Conservation (phyloP, 2,113 vertebrate species). For the Albula goreensis region DNA sequence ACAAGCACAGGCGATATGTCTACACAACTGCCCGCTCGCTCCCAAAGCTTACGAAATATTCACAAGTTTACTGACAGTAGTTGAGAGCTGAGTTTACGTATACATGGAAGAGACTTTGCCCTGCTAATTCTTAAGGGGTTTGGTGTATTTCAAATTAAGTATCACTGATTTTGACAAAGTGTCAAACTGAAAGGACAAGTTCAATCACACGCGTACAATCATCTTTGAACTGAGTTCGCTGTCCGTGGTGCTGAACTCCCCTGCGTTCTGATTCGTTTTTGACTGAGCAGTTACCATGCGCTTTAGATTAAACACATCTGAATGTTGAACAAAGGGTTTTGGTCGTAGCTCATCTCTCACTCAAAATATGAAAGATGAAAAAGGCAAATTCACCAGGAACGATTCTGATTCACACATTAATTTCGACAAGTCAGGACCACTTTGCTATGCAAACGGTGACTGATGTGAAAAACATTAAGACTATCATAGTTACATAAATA, state of each 20-base stretch:
- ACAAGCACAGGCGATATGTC: too few relatives aligned
- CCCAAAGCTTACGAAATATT: not conserved
- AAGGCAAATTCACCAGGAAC: too few relatives aligned
- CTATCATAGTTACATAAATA: not conserved
- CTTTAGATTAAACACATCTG: too few relatives aligned
- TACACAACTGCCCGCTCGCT: not conserved
- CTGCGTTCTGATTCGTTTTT: not conserved
- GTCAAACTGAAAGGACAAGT: not conserved
- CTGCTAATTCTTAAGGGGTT: not conserved
- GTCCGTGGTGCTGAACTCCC: slow-evolving; percentile 3
- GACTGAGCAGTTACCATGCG: not conserved
- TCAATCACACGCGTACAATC: not conserved
- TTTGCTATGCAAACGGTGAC: not conserved
- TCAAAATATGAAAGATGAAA: too few relatives aligned
- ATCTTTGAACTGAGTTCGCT: not conserved
- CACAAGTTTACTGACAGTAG: not conserved
- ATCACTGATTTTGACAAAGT: not conserved
- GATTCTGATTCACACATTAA: not conserved
- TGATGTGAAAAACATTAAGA: not conserved
- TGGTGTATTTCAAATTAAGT: not conserved
- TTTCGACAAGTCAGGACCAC: not conserved
- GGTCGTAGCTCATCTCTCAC: too few relatives aligned
- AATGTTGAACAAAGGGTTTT: too few relatives aligned
- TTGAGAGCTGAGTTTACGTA: not conserved
- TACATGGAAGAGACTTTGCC: not conserved